Base-by-base conservation (phyloP, 2,113 vertebrate genomes). In the Macaca nemestrina region DNA sequence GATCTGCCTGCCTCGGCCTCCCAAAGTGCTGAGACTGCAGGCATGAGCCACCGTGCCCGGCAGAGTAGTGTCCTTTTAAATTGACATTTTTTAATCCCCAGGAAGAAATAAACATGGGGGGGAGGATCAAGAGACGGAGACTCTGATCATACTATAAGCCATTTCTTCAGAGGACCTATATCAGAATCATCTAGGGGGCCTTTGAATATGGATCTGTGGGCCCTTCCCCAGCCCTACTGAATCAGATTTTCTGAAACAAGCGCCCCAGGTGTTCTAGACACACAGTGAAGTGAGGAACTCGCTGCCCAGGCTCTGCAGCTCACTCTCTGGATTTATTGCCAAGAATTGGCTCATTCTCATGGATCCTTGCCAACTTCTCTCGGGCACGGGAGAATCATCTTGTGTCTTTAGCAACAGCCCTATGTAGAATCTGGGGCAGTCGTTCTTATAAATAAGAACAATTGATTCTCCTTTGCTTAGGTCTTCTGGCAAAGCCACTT, bases 351-450 rank as follows among this genome's bases (percentile, higher is more conserved):
- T 92, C 76, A 48, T 50, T 75, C 75, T 13, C 4, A 0, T 30
- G 83, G 90, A 88, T 85, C 32, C 79, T 85, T 84, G 64, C 96
- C 94, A 73, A 43, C 78, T 79, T 84, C 32, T 8, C 35, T 25
- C 3, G 23, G 40, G 82, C 96, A 59, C 32, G 6, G 48, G 45
- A 83, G 72, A 40, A 70, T 7, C 61, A 16, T 88, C 76, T 79
- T 68, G 68, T n/a, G n/a, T 76, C 94, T 85, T 94, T 30, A 50
- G 88, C 92, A 85, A 13, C 11, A 83, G 55, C 43, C 12, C 89
- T 50, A 59, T 78, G 92, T 70, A 57, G 85, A 96, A 90, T 92
- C 84, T 43, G 72, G 78, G 83, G 12, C 92, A 67, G 13, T 27
- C 9, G 0, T 67, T 67, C 61, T 93, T 75, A 59, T 45, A 67